Evolutionary conservation across 2,113 vertebrate species (phyloP), one percentile per base, ranked within the genome.

Genomic region (Herpailurus yagouaroundi): DNA sequence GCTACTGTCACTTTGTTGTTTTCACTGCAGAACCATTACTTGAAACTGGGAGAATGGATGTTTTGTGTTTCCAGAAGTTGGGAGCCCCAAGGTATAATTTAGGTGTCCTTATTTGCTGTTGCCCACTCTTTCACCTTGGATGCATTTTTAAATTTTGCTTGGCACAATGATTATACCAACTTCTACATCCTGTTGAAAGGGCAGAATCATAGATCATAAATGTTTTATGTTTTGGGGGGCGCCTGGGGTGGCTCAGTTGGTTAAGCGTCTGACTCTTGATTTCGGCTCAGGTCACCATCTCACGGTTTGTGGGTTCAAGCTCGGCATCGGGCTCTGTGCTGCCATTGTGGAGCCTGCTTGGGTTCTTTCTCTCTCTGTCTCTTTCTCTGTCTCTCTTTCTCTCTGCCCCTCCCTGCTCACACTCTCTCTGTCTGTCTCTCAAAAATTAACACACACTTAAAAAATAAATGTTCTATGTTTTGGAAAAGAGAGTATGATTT

Each of bases 1-100:
- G 71, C 5, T 88, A 5, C 60, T 93, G 18, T 76, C 71, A 95
- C 48, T 89, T 96, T 96, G 77, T 84, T 88, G 45, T 86, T 95
- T 97, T 96, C 23, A 29, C 33, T 95, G 45, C 13, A 91, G 87
- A 96, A 68, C 60, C 69, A 77, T 88, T 25, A n/a, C 74, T 36
- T 81, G 71, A 31, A 93, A 48, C 41, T 45, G 73, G 7, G 1
- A 85, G 92, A 76, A 81, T 89, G n/a, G 12, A 31, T 57, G 31
- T 71, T 96, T 81, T 55, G 33, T 66, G 33, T 71, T 76, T 90
- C 36, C 52, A 38, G 15, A 33, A 60, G 10, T 45, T 86, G 80
- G 12, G 55, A 45, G 83, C 85, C 50, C 45, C 74, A 71, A 63
- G 50, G 57, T 87, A 25, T 92, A 41, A 82, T 79, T 94, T 48